Evolutionary conservation across 2,888 invertebrate species (phyloP).

Genomic region (Coleophora deauratella): DNA sequence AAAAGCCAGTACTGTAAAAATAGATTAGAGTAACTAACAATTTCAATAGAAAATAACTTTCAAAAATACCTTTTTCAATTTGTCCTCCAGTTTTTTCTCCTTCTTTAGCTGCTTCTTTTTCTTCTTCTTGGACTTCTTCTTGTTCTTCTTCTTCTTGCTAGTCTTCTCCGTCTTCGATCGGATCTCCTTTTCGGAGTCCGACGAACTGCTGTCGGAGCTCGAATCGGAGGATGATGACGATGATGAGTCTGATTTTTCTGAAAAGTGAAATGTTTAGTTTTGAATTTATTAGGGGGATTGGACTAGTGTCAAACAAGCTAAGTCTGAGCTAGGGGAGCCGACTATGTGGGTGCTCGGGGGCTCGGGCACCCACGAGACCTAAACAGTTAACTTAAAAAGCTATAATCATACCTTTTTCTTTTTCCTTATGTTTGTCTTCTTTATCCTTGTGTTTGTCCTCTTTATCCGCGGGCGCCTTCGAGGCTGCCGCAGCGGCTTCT

Average conservation of each 20-base stretch:
- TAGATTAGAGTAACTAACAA: too few species aligned
- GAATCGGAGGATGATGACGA: slow-evolving; percentile 44
- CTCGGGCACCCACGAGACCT: too few species aligned
- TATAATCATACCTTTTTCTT: neutral
- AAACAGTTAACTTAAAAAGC: neutral
- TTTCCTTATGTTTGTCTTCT: slow-evolving; percentile 25
- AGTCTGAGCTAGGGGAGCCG: too few species aligned
- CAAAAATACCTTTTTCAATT: slow-evolving; percentile 65
- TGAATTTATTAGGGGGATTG: too few species aligned
- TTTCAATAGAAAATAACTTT: too few species aligned
- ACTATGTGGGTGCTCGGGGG: too few species aligned
- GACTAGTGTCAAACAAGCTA: too few species aligned
- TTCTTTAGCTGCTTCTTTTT: slow-evolving; percentile 61
- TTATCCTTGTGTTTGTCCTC: slow-evolving; percentile 33
- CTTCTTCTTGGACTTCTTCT: slow-evolving; percentile 59
- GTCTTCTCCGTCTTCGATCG: slow-evolving; percentile 62
- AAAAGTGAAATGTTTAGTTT: too few species aligned
- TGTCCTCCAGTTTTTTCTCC: slow-evolving; percentile 69
- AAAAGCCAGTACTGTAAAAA: too few species aligned
- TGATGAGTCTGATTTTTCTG: slow-evolving; percentile 33
- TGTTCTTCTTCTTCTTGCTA: slow-evolving; percentile 69
- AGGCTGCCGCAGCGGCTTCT: slow-evolving; percentile 12
- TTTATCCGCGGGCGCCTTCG: slow-evolving; percentile 21
- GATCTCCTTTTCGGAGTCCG: slow-evolving; percentile 49
- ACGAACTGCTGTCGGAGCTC: slow-evolving; percentile 49